phyloP scores from a whole-genome alignment of 2,797 vertebrate genomes.

The Eleutherodactylus coqui region DNA sequence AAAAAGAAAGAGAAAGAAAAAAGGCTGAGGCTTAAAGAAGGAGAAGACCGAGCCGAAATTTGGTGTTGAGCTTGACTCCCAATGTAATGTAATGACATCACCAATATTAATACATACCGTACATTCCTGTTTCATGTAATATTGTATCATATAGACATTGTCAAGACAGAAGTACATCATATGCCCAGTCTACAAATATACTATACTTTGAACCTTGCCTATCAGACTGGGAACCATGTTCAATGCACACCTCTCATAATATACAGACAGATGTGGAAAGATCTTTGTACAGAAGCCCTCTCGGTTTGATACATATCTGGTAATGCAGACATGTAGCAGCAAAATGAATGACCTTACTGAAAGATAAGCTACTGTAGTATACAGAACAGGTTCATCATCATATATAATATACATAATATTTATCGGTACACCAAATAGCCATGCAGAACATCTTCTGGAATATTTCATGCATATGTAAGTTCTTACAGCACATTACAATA shows the following conservation, averaged over 20 bases:
- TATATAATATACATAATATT: background rate
- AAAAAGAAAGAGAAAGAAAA: slow-evolving; percentile 27
- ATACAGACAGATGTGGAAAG: background rate
- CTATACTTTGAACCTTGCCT: background rate
- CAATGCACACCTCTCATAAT: background rate
- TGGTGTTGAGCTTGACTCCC: too few relatives aligned
- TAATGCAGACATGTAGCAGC: background rate
- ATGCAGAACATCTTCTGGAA: background rate
- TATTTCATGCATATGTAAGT: background rate
- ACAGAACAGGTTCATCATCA: background rate
- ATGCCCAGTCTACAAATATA: background rate
- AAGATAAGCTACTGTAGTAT: background rate
- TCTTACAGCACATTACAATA: background rate
- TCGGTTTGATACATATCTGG: background rate
- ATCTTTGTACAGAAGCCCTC: background rate
- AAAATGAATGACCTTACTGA: background rate
- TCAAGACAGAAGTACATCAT: background rate
- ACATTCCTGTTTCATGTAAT: background rate
- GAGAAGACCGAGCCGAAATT: background rate
- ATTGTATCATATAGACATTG: background rate
- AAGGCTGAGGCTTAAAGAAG: slow-evolving; percentile 2
- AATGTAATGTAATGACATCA: background rate
- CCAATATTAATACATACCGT: background rate
- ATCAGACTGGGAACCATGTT: background rate
- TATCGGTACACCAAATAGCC: too few relatives aligned